Evolutionary conservation across 2,113 vertebrate genomes (phyloP).

Genomic region (human): DNA sequence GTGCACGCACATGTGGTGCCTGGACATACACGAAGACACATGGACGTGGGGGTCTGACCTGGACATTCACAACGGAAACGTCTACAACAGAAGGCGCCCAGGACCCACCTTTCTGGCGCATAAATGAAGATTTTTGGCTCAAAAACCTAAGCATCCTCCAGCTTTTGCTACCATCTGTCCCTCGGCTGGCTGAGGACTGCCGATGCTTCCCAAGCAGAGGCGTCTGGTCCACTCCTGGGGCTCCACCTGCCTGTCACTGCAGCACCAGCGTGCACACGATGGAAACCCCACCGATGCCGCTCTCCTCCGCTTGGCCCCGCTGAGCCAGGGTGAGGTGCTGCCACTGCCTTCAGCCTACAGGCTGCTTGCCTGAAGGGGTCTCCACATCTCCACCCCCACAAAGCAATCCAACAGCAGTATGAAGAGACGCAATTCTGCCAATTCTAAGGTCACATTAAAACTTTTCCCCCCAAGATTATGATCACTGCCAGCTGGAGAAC

Average conservation of each 20-base stretch:
- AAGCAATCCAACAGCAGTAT: fast-evolving
- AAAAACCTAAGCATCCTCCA: fast-evolving
- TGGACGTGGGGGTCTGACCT: no score
- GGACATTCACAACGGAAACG: not conserved
- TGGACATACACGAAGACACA: fast-evolving
- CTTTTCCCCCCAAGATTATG: not conserved
- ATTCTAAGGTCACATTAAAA: not conserved
- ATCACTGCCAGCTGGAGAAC: not conserved
- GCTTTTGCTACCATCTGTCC: fast-evolving
- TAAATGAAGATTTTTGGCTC: not conserved
- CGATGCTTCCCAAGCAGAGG: fast-evolving
- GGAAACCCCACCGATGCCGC: fast-evolving
- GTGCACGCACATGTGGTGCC: not conserved
- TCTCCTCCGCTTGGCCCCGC: not conserved
- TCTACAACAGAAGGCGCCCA: fast-evolving
- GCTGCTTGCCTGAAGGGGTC: fast-evolving
- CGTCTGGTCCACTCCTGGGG: fast-evolving
- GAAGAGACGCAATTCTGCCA: not conserved
- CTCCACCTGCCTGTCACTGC: fast-evolving
- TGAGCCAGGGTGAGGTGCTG: not conserved
- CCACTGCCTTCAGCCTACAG: not conserved
- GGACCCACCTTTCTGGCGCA: fast-evolving
- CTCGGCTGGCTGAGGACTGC: fast-evolving
- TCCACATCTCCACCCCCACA: fast-evolving
- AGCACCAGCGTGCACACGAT: fast-evolving